A percentile compares a stretch with the other conserved stretches of the same genome.
Conservation (phyloP, 2,888 invertebrate genomes). For the Psylliodes chrysocephalus region DNA sequence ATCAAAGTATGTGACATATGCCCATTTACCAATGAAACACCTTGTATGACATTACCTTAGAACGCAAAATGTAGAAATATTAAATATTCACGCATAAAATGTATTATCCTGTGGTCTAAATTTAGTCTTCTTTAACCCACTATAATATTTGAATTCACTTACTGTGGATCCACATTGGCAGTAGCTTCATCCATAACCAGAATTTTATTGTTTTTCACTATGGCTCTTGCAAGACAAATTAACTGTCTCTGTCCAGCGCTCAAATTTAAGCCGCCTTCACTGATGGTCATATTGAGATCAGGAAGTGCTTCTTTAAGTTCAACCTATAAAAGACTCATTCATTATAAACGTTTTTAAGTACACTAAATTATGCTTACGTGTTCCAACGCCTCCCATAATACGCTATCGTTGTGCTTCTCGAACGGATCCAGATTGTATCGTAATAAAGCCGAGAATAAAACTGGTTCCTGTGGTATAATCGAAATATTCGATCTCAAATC, state of each 20-base stretch:
- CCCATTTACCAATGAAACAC: too few relatives aligned
- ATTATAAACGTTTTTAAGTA: background rate
- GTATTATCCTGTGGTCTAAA: too few relatives aligned
- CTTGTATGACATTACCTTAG: too few relatives aligned
- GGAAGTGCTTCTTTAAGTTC: slow-evolving; percentile 78
- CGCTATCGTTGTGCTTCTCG: slow-evolving; percentile 75
- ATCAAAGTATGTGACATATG: too few relatives aligned
- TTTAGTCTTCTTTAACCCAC: too few relatives aligned
- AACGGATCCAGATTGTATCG: slow-evolving; percentile 89
- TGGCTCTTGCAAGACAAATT: slow-evolving; percentile 88
- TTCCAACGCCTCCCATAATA: slow-evolving; percentile 81
- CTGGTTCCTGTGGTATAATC: slow-evolving; percentile 86
- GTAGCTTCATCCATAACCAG: slow-evolving; percentile 92
- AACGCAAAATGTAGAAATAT: too few relatives aligned
- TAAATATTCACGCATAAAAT: too few relatives aligned
- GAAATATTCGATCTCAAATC: slow-evolving; percentile 83
- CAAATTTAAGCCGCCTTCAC: slow-evolving; percentile 84
- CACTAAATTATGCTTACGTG: slow-evolving; percentile 60
- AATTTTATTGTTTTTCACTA: slow-evolving; percentile 79
- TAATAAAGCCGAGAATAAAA: slow-evolving; percentile 84
- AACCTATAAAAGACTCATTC: slow-evolving; percentile 26
- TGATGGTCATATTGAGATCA: slow-evolving; percentile 73
- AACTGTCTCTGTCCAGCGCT: slow-evolving; percentile 91
- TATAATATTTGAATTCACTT: slow-evolving; percentile 26
- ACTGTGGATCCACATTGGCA: slow-evolving; percentile 80